Percentiles rank a stretch among this genome's conserved stretches.
phyloP scores from a whole-genome alignment of 2,797 vertebrate species.

The Liparis tanakae region DNA sequence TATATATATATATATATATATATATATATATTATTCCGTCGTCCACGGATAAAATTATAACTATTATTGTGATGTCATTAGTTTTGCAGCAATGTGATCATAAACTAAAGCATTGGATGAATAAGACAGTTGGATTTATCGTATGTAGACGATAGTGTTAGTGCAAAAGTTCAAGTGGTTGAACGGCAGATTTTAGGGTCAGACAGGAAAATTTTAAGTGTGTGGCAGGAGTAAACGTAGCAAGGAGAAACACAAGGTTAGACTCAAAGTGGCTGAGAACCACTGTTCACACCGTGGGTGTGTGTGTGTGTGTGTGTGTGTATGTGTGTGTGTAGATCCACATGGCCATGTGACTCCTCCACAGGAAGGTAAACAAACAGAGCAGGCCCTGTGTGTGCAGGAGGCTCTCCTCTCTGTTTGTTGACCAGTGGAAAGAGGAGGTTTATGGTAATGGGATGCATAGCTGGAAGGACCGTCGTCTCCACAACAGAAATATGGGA shows the following conservation, averaged over 20 bases:
- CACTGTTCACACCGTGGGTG: not conserved
- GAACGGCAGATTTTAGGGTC: not conserved
- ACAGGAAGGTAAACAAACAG: slow-evolving; percentile 48
- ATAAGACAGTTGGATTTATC: no score
- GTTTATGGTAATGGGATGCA: slow-evolving; percentile 67
- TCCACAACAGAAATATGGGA: slow-evolving; percentile 35
- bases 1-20: no score
- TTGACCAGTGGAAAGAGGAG: slow-evolving; percentile 51
- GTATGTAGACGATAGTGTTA: no score
- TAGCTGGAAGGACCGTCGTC: slow-evolving; percentile 38
- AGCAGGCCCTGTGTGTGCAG: not conserved
- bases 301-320: no score
- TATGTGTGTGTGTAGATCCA: slow-evolving; percentile 12
- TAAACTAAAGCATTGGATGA: not conserved
- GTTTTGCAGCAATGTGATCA: not conserved
- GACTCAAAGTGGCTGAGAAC: not conserved
- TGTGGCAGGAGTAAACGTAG: not conserved
- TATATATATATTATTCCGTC: no score
- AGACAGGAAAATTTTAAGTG: not conserved
- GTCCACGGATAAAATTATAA: no score
- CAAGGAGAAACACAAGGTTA: not conserved
- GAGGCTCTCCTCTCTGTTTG: slow-evolving; percentile 51
- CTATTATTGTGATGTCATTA: not conserved
- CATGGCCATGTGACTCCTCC: not conserved
- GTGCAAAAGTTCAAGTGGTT: not conserved